phyloP scores from a whole-genome alignment of 1,140 invertebrate genomes.

The Caenorhabditis remanei region DNA sequence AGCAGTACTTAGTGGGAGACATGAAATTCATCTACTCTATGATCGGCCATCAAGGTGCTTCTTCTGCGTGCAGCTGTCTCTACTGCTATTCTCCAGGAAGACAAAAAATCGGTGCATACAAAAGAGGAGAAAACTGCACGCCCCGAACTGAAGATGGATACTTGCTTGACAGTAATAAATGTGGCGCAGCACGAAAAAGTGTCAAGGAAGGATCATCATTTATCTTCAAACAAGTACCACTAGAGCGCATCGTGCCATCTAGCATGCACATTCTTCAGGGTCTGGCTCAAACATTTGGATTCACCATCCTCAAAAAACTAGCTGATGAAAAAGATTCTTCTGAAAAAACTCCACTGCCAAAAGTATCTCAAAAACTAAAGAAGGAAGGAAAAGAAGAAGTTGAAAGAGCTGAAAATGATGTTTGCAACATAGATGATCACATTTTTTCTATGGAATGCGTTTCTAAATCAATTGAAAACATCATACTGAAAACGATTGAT shows the following conservation, averaged over 20 bases:
- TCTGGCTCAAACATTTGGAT: background rate
- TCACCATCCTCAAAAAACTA: background rate
- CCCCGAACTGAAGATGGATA: background rate
- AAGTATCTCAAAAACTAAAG: background rate
- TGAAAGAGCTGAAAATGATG: background rate
- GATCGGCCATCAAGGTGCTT: background rate
- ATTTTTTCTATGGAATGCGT: background rate
- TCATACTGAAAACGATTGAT: background rate
- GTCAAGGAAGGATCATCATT: background rate
- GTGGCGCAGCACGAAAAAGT: background rate
- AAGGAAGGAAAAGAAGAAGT: background rate
- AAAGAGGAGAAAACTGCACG: background rate
- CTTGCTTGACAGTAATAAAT: background rate
- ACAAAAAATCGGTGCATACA: background rate
- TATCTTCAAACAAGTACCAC: background rate
- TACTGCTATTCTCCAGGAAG: background rate
- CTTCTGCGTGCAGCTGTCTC: background rate
- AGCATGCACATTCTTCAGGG: background rate
- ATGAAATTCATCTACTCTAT: background rate
- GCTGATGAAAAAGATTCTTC: background rate
- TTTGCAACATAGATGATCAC: background rate
- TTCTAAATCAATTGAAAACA: background rate
- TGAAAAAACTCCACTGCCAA: background rate
- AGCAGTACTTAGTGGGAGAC: background rate
- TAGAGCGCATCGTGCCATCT: background rate